Evolutionary conservation across 2,797 vertebrate species (phyloP).

Genomic region (Cephalopachus bancanus): DNA sequence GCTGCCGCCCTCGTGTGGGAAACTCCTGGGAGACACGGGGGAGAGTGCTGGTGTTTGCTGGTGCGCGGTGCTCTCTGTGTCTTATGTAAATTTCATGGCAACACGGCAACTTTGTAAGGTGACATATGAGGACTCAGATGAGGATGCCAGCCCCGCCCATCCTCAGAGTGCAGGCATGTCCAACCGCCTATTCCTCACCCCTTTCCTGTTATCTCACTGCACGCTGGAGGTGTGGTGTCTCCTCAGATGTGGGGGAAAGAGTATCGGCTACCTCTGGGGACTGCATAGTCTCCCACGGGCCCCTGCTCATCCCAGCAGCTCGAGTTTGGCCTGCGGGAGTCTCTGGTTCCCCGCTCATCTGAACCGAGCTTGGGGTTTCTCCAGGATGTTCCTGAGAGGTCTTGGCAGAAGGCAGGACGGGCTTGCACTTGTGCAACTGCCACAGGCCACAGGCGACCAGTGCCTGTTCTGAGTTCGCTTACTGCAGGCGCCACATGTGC

Average conservation of each 20-base stretch:
- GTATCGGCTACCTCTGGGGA: too few relatives aligned
- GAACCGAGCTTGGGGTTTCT: not conserved
- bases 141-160: not conserved
- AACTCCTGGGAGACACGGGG: accelerated
- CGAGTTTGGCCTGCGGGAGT: not conserved
- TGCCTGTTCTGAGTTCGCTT: accelerated
- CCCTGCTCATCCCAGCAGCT: not conserved
- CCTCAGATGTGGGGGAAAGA: not conserved
- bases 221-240: not conserved
- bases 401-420: not conserved
- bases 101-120: not conserved
- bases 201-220: not conserved
- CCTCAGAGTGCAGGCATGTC: not conserved
- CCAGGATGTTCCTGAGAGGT: not conserved
- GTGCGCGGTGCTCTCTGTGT: accelerated
- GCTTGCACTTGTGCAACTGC: accelerated
- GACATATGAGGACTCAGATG: not conserved
- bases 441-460: accelerated
- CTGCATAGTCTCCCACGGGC: too few relatives aligned
- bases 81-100: too few relatives aligned
- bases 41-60: accelerated
- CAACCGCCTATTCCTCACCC: too few relatives aligned
- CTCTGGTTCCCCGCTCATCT: too few relatives aligned
- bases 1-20: accelerated
- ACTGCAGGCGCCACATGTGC: accelerated